These are phyloP conservation scores for Conopomorpha cramerella DNA, from an alignment of 1,140 invertebrate genomes.

Conservation along the genomic window DNA sequence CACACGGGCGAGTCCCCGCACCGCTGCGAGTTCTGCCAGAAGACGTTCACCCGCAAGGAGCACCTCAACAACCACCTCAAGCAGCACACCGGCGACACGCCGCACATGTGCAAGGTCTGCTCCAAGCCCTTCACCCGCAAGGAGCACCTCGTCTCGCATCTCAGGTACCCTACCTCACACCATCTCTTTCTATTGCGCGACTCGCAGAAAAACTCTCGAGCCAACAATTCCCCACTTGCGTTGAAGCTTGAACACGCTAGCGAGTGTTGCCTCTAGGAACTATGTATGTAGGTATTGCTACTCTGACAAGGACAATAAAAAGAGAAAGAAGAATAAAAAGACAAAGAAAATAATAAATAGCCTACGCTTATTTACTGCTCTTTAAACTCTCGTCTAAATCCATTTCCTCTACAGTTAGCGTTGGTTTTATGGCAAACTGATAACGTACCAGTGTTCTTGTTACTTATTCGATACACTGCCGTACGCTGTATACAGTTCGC, in stretches of 20 bases:
- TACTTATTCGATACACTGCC: too few species aligned
- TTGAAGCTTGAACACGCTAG: neutral
- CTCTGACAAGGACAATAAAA: too few species aligned
- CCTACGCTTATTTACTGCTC: too few species aligned
- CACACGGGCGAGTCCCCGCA: conserved; percentile 77
- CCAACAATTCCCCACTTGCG: neutral
- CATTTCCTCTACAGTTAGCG: too few species aligned
- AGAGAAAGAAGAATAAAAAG: too few species aligned
- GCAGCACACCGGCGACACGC: conserved; percentile 76
- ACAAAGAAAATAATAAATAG: too few species aligned
- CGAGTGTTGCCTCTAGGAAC: neutral
- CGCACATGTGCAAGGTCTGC: conserved; percentile 81
- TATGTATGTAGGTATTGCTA: neutral
- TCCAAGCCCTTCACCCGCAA: conserved; percentile 82
- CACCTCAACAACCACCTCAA: conserved; percentile 79
- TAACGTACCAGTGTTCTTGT: too few species aligned
- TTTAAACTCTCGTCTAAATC: too few species aligned
- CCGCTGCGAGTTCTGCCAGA: conserved; percentile 75
- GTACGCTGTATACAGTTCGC: too few species aligned
- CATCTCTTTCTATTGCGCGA: too few species aligned
- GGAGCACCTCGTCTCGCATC: conserved; percentile 80
- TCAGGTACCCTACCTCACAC: conserved; percentile 63
- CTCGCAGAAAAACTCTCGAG: too few species aligned
- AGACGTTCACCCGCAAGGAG: conserved; percentile 83
- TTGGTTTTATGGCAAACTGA: too few species aligned